These are phyloP conservation scores for Dendrolimus houi DNA, from an alignment of 2,888 invertebrate genomes.

Conservation along the genomic window DNA sequence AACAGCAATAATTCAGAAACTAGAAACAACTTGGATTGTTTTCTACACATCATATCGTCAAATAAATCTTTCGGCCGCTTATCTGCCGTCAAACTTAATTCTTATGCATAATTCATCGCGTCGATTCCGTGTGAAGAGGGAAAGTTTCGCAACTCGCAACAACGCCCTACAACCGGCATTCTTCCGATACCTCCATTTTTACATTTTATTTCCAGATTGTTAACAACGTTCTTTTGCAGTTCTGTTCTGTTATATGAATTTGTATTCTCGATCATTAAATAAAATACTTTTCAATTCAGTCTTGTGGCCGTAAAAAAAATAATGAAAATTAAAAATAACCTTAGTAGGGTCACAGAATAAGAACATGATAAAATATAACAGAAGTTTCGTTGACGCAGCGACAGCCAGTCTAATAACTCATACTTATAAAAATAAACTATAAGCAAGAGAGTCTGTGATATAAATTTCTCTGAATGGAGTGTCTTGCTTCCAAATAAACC, in stretches of 20 bases:
- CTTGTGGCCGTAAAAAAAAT: too few species aligned
- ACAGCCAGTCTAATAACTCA: conserved; percentile 46
- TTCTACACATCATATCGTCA: conserved; percentile 72
- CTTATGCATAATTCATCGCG: conserved; percentile 72
- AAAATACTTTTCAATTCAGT: not conserved
- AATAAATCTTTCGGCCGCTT: conserved; percentile 72
- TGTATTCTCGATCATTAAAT: too few species aligned
- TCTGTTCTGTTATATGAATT: too few species aligned
- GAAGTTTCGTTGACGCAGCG: conserved; percentile 5
- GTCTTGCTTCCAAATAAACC: too few species aligned
- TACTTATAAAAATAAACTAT: conserved; percentile 48
- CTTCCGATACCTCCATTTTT: not conserved
- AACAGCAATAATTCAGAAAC: conserved; percentile 68
- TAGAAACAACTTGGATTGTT: conserved; percentile 70
- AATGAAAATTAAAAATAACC: not conserved
- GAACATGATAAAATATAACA: not conserved
- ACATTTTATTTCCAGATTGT: not conserved
- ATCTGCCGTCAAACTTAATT: conserved; percentile 74
- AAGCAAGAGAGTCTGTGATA: conserved; percentile 8
- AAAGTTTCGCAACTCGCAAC: conserved; percentile 46
- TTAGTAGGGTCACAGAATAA: not conserved
- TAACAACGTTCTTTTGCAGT: not conserved
- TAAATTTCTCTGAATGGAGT: too few species aligned
- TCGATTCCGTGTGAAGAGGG: conserved; percentile 55
- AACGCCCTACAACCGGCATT: conserved; percentile 18